phyloP scores from a whole-genome alignment of 2,797 vertebrate species.

The Crocodylus rhombifer region DNA sequence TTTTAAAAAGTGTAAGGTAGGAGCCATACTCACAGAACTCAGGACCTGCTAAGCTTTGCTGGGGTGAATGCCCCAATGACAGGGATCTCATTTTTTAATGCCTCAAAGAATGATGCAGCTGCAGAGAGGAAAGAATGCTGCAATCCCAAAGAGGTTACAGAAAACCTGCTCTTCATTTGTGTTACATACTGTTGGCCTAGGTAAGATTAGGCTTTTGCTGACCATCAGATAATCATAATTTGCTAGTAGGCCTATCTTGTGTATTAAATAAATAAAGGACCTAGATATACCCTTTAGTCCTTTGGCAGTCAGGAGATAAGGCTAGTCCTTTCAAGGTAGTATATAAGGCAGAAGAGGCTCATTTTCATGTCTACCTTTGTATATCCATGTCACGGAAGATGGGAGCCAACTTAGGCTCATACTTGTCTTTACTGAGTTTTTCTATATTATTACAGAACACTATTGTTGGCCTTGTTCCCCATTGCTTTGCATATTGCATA shows the following conservation, averaged over 20 bases:
- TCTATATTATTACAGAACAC: not conserved
- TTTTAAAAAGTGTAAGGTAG: not conserved
- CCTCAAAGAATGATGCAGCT: fast-evolving
- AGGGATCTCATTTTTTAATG: not conserved
- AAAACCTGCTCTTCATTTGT: not conserved
- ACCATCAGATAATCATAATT: not conserved
- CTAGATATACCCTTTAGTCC: not conserved
- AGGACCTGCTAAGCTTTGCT: not conserved
- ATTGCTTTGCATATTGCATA: not conserved
- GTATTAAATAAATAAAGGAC: not conserved
- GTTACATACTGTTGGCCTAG: not conserved
- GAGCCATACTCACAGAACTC: not conserved
- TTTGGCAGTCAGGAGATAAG: not conserved
- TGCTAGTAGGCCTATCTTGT: not conserved
- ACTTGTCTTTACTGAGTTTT: not conserved
- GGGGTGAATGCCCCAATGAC: not conserved
- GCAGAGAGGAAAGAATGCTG: not conserved
- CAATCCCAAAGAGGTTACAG: not conserved
- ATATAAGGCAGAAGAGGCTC: not conserved
- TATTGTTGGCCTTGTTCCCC: not conserved
- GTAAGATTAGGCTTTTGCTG: not conserved
- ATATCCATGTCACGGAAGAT: not conserved
- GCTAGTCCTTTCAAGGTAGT: not conserved
- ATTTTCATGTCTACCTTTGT: not conserved
- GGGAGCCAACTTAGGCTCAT: not conserved